Conservation (phyloP, 2,113 vertebrate species). For the Myrmophylax atrothorax region DNA sequence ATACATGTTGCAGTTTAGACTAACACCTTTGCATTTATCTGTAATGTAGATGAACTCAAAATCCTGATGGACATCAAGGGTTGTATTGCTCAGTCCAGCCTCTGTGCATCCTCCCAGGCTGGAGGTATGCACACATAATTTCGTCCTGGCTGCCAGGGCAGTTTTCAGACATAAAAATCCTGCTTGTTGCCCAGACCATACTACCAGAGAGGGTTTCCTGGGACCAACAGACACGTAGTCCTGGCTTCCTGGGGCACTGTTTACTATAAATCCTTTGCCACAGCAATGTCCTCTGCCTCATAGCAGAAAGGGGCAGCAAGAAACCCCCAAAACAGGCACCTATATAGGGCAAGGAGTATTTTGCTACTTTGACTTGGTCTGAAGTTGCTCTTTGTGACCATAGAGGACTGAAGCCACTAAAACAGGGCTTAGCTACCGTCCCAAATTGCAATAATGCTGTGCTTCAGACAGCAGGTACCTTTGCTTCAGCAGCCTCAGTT, state of each 20-base stretch:
- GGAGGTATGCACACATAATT: not conserved
- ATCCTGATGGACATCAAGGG: not conserved
- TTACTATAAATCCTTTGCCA: not conserved
- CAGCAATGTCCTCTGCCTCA: not conserved
- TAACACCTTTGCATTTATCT: not conserved
- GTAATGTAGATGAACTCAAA: not conserved
- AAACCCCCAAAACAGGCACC: not conserved
- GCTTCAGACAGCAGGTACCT: not conserved
- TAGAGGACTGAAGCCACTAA: not conserved
- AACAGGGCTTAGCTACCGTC: not conserved
- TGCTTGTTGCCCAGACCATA: not conserved
- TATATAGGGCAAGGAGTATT: not conserved
- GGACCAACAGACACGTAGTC: not conserved
- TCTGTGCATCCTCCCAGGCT: not conserved
- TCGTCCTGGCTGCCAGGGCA: not conserved
- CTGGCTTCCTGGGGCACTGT: not conserved
- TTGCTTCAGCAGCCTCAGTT: not conserved
- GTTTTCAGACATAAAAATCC: not conserved
- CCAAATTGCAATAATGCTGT: not conserved
- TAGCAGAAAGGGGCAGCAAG: not conserved
- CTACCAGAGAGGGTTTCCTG: not conserved
- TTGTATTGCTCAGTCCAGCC: not conserved
- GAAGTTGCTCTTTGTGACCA: not conserved
- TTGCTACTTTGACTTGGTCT: not conserved
- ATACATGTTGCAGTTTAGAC: not conserved